Evolutionary conservation across 2,888 invertebrate species (phyloP).

Genomic region (Gastrophysa polygoni): DNA sequence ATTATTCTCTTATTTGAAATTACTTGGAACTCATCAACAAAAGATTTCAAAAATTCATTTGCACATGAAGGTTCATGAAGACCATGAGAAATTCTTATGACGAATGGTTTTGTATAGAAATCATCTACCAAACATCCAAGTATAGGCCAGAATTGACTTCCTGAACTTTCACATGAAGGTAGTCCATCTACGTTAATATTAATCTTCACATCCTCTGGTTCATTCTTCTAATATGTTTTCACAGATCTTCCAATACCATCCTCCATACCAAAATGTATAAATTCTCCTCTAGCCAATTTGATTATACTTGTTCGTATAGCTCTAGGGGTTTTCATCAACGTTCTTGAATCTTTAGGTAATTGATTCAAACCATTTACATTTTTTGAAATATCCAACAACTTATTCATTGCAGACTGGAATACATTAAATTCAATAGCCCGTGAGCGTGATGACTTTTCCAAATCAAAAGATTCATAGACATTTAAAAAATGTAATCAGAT

Average conservation of each 20-base stretch:
- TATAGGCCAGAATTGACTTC: slow-evolving; percentile 6
- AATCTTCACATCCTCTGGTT: background rate
- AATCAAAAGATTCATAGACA: background rate
- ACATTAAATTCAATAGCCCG: slow-evolving; percentile 7
- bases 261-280: slow-evolving; percentile 10
- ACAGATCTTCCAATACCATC: background rate
- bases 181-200: slow-evolving; percentile 18
- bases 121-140: slow-evolving; percentile 5
- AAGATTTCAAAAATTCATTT: slow-evolving; percentile 10
- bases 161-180: slow-evolving; percentile 3
- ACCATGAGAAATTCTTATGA: slow-evolving; percentile 18
- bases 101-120: slow-evolving; percentile 6
- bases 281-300: background rate
- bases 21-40: slow-evolving; percentile 9
- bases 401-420: slow-evolving; percentile 2
- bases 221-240: background rate
- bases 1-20: slow-evolving; percentile 2
- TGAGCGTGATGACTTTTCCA: background rate
- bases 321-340: slow-evolving; percentile 16
- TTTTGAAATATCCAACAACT: slow-evolving; percentile 1
- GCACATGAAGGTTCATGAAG: slow-evolving; percentile 2
- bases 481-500: too few species aligned
- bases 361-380: background rate
- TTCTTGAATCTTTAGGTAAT: slow-evolving; percentile 11
- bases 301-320: background rate